Conservation (phyloP, 2,113 vertebrate genomes). For the Aix galericulata region DNA sequence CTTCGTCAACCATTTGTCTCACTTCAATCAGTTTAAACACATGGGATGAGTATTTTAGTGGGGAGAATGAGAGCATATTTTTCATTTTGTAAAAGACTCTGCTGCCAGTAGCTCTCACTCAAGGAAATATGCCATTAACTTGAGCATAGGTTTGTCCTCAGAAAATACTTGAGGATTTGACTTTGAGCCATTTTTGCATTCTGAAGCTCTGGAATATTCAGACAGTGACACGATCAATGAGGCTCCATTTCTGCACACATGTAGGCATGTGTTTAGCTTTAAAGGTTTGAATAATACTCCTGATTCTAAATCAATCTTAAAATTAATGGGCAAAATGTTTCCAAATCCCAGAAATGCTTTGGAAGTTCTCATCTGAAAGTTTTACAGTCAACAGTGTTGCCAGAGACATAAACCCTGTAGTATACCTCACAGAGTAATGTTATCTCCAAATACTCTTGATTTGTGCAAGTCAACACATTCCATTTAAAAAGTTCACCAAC, state of each 20-base stretch:
- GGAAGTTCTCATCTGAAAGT: not conserved
- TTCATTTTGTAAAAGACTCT: not conserved
- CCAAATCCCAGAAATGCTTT: not conserved
- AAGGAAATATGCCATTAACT: not conserved
- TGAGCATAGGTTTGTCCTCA: not conserved
- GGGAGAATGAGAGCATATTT: not conserved
- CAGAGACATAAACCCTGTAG: not conserved
- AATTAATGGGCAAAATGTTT: not conserved
- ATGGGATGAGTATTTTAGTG: not conserved
- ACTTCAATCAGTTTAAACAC: not conserved
- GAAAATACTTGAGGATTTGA: not conserved
- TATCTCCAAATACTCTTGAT: not conserved
- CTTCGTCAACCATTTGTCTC: not conserved
- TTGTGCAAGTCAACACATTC: not conserved
- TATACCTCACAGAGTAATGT: not conserved
- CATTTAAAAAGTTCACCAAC: not conserved
- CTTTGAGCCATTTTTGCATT: not conserved
- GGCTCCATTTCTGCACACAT: not conserved
- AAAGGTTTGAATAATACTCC: not conserved
- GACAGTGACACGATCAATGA: not conserved
- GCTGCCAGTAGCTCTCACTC: not conserved
- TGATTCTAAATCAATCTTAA: not conserved
- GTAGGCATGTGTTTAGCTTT: not conserved
- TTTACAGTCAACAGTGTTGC: not conserved
- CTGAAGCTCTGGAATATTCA: not conserved